Base-by-base conservation (phyloP, 92 coral and sea anemone species). In the Montipora capitata region DNA sequence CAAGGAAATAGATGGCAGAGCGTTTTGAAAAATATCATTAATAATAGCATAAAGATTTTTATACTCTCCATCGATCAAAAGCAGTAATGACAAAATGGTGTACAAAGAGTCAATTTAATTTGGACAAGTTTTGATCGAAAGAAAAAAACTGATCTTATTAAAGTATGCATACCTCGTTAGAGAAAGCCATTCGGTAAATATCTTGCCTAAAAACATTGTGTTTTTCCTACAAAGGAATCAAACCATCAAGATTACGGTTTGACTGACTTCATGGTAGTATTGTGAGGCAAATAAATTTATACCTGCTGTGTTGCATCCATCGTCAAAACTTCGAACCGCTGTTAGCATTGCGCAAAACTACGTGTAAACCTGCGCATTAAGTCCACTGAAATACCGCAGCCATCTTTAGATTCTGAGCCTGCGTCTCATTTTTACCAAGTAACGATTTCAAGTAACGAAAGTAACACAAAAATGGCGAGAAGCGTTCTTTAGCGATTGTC, bases 251-350 rank as follows among this genome's bases (percentile, higher is more conserved):
- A 8, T 3, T 35, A 68, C 20, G 13, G 6, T 35, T 1, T 27
- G 43, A 7, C 27, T 43, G 2, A 5, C 63, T 39, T 12, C 15
- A 80, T 51, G 17, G 44, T 44, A 35, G 42, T n/a, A 27, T 71
- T 58, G 43, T 9, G 13, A 17, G 27, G 2, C 9, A 20, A 63
- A 18, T 44, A 27, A 65, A 65, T 72, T 6, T 8, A 3, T 54
- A 83, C 87, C 87, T 83, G 87, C 63, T 83, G 79, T 16, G 71
- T 10, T 10, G 87, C 80, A 45, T 83, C 87, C 87, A 83, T 83
- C 61, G 70, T 82, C 78, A 27, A 27, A 27, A 27, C 12, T 57
- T 72, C 56, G 7, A 35, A 56, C 59, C 71, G 11, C 14, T 35
- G 35, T 11, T 11, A 4, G 20, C 11, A 7, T 38, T 81, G 67